Evolutionary conservation across 2,888 invertebrate species (phyloP), one percentile per base, ranked within the genome.

Genomic region (Lottia scabra): DNA sequence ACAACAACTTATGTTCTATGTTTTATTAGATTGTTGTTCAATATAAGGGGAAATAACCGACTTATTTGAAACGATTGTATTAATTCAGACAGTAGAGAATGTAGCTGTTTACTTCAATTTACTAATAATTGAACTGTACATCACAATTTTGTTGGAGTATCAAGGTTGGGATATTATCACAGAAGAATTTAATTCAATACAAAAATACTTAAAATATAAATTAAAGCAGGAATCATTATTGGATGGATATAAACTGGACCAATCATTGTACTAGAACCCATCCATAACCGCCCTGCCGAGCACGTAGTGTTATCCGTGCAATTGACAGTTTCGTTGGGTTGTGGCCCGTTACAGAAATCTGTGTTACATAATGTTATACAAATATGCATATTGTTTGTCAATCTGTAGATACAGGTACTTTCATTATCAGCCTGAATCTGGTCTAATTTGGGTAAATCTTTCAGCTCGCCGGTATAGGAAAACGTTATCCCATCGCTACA

Each of bases 401-500:
- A 8, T 4, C 62, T 27, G 67, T 75, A 75, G 16, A 62, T 26
- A 64, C 75, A 75, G 19, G 75, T 75, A 30, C 72, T 75, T 65
- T 46, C 68, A 67, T 75, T 75, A 71, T 75, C 63, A 0, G 72
- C 66, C 0, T 3, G 12, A 12, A 75, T 26, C 19, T 70, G 23
- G 3, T 63, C 19, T 64, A 75, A 71, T 45, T 66, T 64, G 16
- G 45, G 15, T 10, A 46, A 65, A 8, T 68, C 43, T 26, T 65
- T 43, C 12, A 43, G n/a, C 16, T 46, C 66, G 4, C 70, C 68
- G 1, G 68, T 66, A 67, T 75, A 78, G 2, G 79, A 77, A 48
- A 76, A 79, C 2, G 65, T 72, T 46, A 45, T n/a, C 1, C 73
- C 74, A 56, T 78, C 73, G 56, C 77, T 76, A 72, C 79, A 79